Evolutionary conservation across 2,797 vertebrate genomes (phyloP), one percentile per base, ranked within the genome.

Genomic region (Enteromius radiatus): DNA sequence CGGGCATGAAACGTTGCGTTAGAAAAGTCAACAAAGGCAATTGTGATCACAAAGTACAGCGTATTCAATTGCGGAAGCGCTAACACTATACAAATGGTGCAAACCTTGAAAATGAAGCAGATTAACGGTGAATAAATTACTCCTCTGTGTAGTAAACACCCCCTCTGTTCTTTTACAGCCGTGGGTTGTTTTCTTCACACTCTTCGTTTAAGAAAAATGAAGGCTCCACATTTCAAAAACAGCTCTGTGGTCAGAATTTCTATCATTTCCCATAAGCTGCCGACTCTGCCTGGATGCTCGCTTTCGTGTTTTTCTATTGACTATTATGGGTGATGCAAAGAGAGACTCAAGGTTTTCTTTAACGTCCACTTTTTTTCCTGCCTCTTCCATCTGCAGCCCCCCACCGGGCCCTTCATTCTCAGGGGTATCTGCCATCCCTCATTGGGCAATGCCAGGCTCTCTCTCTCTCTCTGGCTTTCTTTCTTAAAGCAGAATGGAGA

Each of bases 11-110:
- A 26, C 54, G 87, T 86, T 79, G 86, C 64, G 3, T 69, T 79
- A 43, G 78, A 88, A 52, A 63, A 91, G 89, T 91, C 89, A 88
- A 84, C 74, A 8, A 88, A 92, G 91, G 91, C 88, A 90, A 90
- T 86, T 78, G 84, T 70, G 76, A 63, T 70, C 85, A 87, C 87
- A 82, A 92, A 90, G 86, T 85, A 88, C 70, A 75, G 83, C 87
- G 82, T 87, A 12, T 69, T 81, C 78, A 88, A 78, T 88, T 84
- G 82, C 38, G 82, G 78, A 88, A 56, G 76, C 26, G 21, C 67
- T 80, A 86, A 85, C 65, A 83, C 80, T 75, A n/a, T 31, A 70
- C 71, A 71, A 69, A 47, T 67, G 68, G 69, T 49, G 68, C 31
- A 76, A 75, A 61, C 76, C 63, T 64, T 52, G 81, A 86, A 85